Evolutionary conservation across 2,797 vertebrate species (phyloP), one percentile per base, ranked within the genome.

Genomic region (Lepidocolaptes lacrymiger): DNA sequence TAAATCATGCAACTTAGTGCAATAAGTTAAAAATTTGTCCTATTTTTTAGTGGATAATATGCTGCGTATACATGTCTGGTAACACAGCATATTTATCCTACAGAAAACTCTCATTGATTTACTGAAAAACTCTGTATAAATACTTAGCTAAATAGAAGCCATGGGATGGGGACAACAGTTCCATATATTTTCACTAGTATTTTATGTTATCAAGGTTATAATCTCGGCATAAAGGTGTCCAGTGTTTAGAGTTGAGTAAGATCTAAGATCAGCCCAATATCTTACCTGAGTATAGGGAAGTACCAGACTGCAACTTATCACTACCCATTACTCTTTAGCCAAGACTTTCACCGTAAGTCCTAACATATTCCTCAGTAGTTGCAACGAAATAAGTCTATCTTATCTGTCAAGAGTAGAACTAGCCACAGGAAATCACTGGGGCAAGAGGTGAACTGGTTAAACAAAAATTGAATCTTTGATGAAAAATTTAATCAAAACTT

Each of bases 401-500:
- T 2, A 74, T 46, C 41, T 87, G 55, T 52, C 66, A 92, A 86
- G 68, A 91, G 43, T 14, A 79, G 61, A 94, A 9, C 49, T 83
- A 76, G 37, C 54, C 11, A 7, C 28, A 63, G 79, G 78, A 94
- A 91, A 96, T 91, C 37, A 46, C 32, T 11, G 20, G 49, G 64
- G 63, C 14, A 7, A 87, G 68, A 93, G 78, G 84, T 91, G 85
- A 93, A 61, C 24, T 58, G 64, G 84, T 62, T 88, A 91, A 91
- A 76, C 46, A 93, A 91, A 92, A 94, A 89, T 32, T 94, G 81
- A 89, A 88, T 91, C 69, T 86, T 82, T 93, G 83, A 79, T 87
- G 79, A 96, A 95, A 95, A 96, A 83, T 41, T 66, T 91, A 88
- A 92, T 92, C 92, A 91, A 85, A 94, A 86, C 51, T 81, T 84